Conservation (phyloP, 2,113 vertebrate genomes). For the Neopipo cinnamomea region DNA sequence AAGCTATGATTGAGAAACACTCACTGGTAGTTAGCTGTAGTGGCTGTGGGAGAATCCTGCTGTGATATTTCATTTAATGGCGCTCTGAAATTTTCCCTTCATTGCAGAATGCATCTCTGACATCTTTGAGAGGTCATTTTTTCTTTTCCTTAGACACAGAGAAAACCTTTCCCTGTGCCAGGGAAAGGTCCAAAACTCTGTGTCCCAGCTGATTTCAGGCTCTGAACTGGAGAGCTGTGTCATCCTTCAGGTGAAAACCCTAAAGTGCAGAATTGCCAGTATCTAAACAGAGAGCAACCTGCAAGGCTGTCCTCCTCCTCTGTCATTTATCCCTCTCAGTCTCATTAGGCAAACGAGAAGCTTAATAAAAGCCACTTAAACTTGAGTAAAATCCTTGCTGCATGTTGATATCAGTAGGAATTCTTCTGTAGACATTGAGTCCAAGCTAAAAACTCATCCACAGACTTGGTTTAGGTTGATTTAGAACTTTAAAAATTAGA, state of each 20-base stretch:
- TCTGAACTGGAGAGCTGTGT: background rate
- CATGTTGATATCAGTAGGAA: constrained; percentile 6
- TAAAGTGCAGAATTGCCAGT: background rate
- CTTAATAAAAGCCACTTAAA: constrained; percentile 40
- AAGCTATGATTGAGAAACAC: background rate
- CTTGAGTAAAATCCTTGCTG: constrained; percentile 5
- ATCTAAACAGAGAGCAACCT: background rate
- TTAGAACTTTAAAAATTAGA: constrained; percentile 6
- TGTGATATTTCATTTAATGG: constrained; percentile 16
- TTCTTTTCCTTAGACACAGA: background rate
- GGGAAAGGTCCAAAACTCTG: background rate
- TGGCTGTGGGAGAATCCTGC: constrained; percentile 32
- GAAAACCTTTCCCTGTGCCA: background rate
- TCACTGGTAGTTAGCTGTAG: background rate
- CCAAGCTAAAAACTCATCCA: background rate
- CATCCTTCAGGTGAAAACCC: background rate
- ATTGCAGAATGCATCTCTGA: background rate
- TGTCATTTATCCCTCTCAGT: background rate
- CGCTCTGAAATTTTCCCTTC: background rate
- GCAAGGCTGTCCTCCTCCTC: background rate
- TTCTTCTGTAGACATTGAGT: background rate
- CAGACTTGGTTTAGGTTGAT: constrained; percentile 12
- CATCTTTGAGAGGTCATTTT: background rate
- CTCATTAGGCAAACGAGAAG: constrained; percentile 12
- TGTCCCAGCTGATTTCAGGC: background rate